Evolutionary conservation across 2,888 invertebrate genomes (phyloP), one percentile per base, ranked within the genome.

Genomic region (Noctua comes): DNA sequence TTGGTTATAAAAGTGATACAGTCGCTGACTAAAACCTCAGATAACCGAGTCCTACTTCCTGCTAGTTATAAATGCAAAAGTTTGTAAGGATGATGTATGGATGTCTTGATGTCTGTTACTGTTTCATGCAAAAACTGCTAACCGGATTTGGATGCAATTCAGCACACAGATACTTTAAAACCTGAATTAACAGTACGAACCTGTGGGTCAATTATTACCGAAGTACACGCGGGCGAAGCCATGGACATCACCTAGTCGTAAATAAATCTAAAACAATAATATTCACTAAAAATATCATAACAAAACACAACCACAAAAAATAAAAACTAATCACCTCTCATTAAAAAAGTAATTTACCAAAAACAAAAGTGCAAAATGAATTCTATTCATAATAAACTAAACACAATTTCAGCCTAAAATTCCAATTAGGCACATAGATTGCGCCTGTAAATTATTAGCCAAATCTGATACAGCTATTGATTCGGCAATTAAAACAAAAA

Each of bases 401-500:
- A 48, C 1, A 36, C 4, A 65, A 69, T 31, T 43, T 8, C 24
- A 57, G 84, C 16, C 54, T 68, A 57, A 84, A 79, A 40, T 54
- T 24, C 24, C 69, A 82, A 80, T 65, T 66, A 43, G 24, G 24
- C 10, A 5, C n/a, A 24, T 54, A 65, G 43, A 59, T 69, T 73
- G 4, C 36, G 46, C 2, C 46, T 31, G n/a, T 70, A 74, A 68
- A 80, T 82, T 68, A 75, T 71, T 71, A n/a, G 13, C n/a, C 7
- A 36, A 68, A 71, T 54, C 27, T 73, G 57, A 73, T 59, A 84
- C 18, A 27, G 70, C 18, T 82, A 83, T 86, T 73, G 62, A 71
- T 82, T 77, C 18, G 24, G 54, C 72, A 46, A 73, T 73, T 86
- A 73, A 76, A 86, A 82, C 51, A 68, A 73, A 62, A 86, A 76